A percentile compares a stretch with the other conserved stretches of the same genome.
Conservation (phyloP, 2,113 vertebrate species). For the Leucopternis melanops region DNA sequence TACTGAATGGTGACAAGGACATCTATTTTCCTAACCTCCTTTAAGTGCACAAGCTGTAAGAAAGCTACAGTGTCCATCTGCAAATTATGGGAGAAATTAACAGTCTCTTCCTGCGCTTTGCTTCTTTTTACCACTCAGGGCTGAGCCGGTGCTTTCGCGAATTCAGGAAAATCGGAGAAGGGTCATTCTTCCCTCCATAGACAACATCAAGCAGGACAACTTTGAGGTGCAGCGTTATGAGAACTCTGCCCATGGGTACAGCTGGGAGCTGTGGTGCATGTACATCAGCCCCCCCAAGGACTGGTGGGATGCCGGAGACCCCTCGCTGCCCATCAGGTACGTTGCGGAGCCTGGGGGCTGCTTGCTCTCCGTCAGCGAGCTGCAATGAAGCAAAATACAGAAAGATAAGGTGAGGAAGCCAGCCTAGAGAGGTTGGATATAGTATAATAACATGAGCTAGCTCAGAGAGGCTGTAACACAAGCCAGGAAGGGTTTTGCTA, state of each 20-base stretch:
- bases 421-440: no score
- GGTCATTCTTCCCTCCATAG: constrained; percentile 93
- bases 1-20: background rate
- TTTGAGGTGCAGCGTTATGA: constrained; percentile 95
- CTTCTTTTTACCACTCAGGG: constrained; percentile 71
- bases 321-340: constrained; percentile 90
- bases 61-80: background rate
- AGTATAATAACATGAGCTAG: rapidly evolving
- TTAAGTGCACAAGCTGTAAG: background rate
- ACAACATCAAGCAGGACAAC: constrained; percentile 96
- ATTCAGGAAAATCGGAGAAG: constrained; percentile 89
- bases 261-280: constrained; percentile 99
- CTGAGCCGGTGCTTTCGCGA: constrained; percentile 88
- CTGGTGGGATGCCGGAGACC: constrained; percentile 96
- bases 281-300: constrained; percentile 96
- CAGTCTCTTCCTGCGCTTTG: rapidly evolving
- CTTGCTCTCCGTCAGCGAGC: rapidly evolving
- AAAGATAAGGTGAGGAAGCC: background rate
- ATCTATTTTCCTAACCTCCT: background rate
- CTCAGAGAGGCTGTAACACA: background rate
- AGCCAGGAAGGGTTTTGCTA: background rate
- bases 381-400: background rate
- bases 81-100: background rate
- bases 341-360: background rate
- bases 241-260: constrained; percentile 93